Evolutionary conservation across 2,888 invertebrate genomes (phyloP).

Genomic region (Leptopilina syphax): DNA sequence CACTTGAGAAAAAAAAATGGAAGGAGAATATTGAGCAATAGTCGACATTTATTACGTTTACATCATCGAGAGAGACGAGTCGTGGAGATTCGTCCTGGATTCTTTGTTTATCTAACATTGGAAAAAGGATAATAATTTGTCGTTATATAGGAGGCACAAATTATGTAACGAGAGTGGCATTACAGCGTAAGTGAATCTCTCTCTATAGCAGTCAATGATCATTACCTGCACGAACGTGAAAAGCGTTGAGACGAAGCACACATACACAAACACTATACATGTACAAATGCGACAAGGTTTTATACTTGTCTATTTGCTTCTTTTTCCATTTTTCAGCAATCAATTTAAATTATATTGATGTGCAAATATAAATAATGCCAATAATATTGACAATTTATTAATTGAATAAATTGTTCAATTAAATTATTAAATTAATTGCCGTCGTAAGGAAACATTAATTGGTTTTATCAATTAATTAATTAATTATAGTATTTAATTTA

Average conservation of each 20-base stretch:
- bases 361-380: too few relatives aligned
- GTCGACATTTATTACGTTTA: slow-evolving; percentile 31
- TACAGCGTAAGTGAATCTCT: slow-evolving; percentile 50
- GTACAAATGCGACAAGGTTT: too few relatives aligned
- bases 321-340: background rate
- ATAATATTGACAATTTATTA: background rate
- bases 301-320: slow-evolving; percentile 26
- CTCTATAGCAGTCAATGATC: slow-evolving; percentile 47
- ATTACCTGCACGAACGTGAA: slow-evolving; percentile 57
- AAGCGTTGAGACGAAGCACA: background rate
- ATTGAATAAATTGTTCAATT: background rate
- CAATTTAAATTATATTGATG: too few relatives aligned
- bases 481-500: too few relatives aligned
- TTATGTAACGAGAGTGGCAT: slow-evolving; percentile 60
- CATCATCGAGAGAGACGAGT: slow-evolving; percentile 11
- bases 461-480: too few relatives aligned
- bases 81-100: slow-evolving; percentile 27
- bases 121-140: slow-evolving; percentile 46
- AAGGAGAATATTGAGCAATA: slow-evolving; percentile 24
- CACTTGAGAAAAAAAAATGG: background rate
- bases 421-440: too few relatives aligned
- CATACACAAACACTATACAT: background rate
- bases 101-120: background rate
- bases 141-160: slow-evolving; percentile 52
- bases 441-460: too few relatives aligned